Percentiles rank a stretch among this genome's conserved stretches.
Evolutionary conservation across 2,888 invertebrate species (phyloP).

Genomic region (Eristalis pertinax): DNA sequence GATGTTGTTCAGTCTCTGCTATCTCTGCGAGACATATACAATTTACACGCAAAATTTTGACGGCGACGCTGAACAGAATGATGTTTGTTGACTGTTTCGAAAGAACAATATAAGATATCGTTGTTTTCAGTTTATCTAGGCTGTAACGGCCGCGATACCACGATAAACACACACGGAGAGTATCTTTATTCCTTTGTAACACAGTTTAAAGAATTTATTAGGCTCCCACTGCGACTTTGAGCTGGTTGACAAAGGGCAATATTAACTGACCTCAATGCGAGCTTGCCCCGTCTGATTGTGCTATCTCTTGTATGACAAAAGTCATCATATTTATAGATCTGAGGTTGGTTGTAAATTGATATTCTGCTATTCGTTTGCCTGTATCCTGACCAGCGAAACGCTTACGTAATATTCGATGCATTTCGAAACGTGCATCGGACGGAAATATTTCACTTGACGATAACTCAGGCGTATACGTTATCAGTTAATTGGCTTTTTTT

Average conservation of each 20-base stretch:
- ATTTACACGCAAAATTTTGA: background rate
- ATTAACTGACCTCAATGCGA: conserved; percentile 19
- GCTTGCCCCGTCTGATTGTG: conserved; percentile 4
- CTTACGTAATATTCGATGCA: background rate
- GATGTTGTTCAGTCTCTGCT: background rate
- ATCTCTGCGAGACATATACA: background rate
- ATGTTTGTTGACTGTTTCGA: conserved; percentile 7
- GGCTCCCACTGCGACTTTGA: conserved; percentile 15
- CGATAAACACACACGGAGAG: conserved; percentile 2
- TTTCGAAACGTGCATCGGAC: background rate
- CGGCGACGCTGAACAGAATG: background rate
- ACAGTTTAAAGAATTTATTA: conserved; percentile 1
- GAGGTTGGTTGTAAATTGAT: too few species aligned
- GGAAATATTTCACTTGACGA: background rate
- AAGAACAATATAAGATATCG: background rate
- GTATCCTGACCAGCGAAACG: too few species aligned
- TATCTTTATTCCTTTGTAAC: background rate
- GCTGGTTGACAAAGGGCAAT: conserved; percentile 10
- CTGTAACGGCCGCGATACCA: background rate
- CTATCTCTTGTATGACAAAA: conserved; percentile 4
- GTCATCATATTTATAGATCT: background rate
- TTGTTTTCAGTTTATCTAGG: background rate
- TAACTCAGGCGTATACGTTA: background rate
- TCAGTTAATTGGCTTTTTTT: background rate
- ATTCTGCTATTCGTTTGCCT: too few species aligned